Conservation (phyloP, 2,888 invertebrate species). For the Tryphoninae sp. region DNA sequence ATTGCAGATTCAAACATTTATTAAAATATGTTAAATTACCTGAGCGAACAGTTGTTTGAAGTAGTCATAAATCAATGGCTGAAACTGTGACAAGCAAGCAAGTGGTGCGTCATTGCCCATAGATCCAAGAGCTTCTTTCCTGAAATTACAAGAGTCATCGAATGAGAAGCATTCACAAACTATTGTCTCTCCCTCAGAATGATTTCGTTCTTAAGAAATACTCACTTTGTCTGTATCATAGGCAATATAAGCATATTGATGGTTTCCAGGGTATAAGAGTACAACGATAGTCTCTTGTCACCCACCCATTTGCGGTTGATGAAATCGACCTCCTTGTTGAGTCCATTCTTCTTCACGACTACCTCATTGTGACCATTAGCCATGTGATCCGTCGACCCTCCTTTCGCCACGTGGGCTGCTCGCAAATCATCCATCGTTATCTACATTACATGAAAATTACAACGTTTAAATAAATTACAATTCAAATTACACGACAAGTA, state of each 20-base stretch:
- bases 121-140: slow-evolving; percentile 98
- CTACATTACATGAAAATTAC: slow-evolving; percentile 81
- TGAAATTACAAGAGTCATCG: slow-evolving; percentile 79
- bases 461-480: slow-evolving; percentile 18
- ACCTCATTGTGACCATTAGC: slow-evolving; percentile 80
- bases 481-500: slow-evolving; percentile 4
- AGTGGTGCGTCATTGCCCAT: slow-evolving; percentile 99
- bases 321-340: slow-evolving; percentile 76
- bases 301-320: slow-evolving; percentile 82
- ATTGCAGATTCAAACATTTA: no score
- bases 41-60: slow-evolving; percentile 99
- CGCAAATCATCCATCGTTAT: slow-evolving; percentile 91
- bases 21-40: slow-evolving; percentile 79
- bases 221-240: slow-evolving; percentile 97
- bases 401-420: slow-evolving; percentile 84
- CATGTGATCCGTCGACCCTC: slow-evolving; percentile 79
- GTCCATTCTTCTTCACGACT: slow-evolving; percentile 66
- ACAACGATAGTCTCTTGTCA: slow-evolving; percentile 94
- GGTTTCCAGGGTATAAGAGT: slow-evolving; percentile 97
- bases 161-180: background rate
- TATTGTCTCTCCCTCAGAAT: background rate
- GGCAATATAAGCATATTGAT: slow-evolving; percentile 96
- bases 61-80: slow-evolving; percentile 97
- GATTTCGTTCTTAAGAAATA: slow-evolving; percentile 57
- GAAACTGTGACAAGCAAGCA: slow-evolving; percentile 97